Evolutionary conservation across 2,888 invertebrate species (phyloP), one percentile per base, ranked within the genome.

Genomic region (Himalopsyche tibetana): DNA sequence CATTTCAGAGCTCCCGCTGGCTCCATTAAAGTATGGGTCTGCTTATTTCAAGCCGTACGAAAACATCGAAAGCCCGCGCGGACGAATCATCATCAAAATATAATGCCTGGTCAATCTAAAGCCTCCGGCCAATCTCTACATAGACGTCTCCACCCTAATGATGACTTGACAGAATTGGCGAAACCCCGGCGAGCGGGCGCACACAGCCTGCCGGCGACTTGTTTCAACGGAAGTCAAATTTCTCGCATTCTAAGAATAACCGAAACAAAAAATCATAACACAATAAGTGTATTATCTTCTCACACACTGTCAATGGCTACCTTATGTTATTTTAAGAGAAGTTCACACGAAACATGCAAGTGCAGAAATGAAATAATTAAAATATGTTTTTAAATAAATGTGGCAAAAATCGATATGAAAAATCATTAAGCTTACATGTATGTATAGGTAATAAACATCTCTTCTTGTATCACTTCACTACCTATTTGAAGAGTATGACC

Each of bases 1-100:
- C 86, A 88, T 88, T 86, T 88, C 85, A 36, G 82, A 74, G 42
- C 85, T 51, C 88, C 88, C 88, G 88, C 86, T 86, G 88, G 55
- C 82, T 84, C 82, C 63, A 86, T 87, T 83, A 87, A 63, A 5
- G 63, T 63, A 63, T 55, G 82, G 45, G 56, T 55, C 38, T 55
- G 74, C 19, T 63, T 19, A 63, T 63, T 63, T 63, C 19, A 15
- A 83, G 55, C 80, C 17, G 63, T 82, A 85, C 74, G 85, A 85
- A 85, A 82, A 85, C 82, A 79, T 82, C 42, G 55, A 82, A 6
- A 19, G 19, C 63, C 63, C 28, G 63, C 63, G 63, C 63, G 19
- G 63, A 11, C 82, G 51, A 82, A 82, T 85, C 82, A 74, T 85
- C 85, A 82, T 63, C 19, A 63, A 63, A 63, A 19, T 9, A 63